Evolutionary conservation across 2,113 vertebrate species (phyloP).

Genomic region (Hemicordylus capensis): DNA sequence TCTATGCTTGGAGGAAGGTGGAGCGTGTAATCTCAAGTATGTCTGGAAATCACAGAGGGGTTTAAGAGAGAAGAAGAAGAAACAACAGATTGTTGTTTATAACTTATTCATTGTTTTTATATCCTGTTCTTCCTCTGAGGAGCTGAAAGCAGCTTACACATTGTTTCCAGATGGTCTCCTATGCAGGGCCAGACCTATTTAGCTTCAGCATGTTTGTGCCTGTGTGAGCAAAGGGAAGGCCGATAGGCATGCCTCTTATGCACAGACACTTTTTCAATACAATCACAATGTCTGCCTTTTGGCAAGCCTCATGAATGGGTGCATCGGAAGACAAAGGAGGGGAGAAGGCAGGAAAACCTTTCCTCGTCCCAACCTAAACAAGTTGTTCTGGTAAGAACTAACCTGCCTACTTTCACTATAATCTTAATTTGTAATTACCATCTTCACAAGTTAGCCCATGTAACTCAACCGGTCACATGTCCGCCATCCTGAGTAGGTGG

Average conservation of each 20-base stretch:
- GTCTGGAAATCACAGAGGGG: not conserved
- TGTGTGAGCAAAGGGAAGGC: not conserved
- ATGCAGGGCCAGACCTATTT: not conserved
- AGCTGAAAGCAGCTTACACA: not conserved
- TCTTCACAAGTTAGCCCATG: no score
- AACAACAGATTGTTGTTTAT: not conserved
- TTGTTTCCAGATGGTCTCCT: not conserved
- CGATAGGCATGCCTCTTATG: not conserved
- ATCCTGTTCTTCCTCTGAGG: not conserved
- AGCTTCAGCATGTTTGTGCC: not conserved
- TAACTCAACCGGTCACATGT: no score
- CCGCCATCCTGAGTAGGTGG: no score
- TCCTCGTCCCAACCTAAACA: no score
- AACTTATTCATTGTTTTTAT: not conserved
- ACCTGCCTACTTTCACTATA: no score
- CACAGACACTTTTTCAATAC: no score
- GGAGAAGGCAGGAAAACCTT: no score
- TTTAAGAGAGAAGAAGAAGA: not conserved
- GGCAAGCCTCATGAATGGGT: not conserved
- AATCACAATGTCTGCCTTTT: not conserved
- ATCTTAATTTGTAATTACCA: no score
- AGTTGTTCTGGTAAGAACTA: no score
- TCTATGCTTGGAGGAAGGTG: not conserved
- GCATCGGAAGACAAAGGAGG: not conserved
- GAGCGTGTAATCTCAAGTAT: not conserved